phyloP scores from a whole-genome alignment of 2,797 vertebrate genomes.

The Pangasius sanitwongsei region DNA sequence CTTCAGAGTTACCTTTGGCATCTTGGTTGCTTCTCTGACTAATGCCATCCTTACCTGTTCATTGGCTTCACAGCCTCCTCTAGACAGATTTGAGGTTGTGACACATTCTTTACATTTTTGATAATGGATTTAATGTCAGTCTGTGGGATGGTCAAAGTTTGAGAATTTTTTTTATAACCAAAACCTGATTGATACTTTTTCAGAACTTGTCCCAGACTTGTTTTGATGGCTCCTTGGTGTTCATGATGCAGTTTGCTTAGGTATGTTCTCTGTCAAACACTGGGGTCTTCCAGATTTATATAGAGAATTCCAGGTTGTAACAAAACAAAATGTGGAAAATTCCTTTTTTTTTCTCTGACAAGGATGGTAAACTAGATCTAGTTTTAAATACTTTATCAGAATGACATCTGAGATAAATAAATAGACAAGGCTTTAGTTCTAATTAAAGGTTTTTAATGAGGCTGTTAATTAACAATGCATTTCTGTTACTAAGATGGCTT shows the following conservation, averaged over 20 bases:
- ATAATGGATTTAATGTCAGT: background rate
- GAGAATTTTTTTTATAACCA: background rate
- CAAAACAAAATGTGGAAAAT: background rate
- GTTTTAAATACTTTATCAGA: too few relatives aligned
- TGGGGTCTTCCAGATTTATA: background rate
- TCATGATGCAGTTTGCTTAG: background rate
- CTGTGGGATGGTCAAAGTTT: background rate
- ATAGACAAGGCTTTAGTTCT: background rate
- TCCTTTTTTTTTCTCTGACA: background rate
- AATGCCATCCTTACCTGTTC: background rate
- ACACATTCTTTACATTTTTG: too few relatives aligned
- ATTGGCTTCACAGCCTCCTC: background rate
- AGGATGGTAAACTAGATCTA: background rate
- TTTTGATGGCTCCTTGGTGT: background rate
- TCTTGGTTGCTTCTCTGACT: background rate
- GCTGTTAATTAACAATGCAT: background rate
- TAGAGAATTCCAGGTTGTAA: background rate
- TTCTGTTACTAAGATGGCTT: background rate
- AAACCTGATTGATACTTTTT: background rate
- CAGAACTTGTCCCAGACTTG: background rate
- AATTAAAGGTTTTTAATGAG: conserved; percentile 12
- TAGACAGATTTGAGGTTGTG: background rate
- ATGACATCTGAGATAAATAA: background rate
- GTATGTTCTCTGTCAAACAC: background rate
- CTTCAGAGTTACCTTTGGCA: background rate